A percentile compares a stretch with the other conserved stretches of the same genome.
Conservation (phyloP, 2,797 vertebrate genomes). For the Halcyon smyrnensis region DNA sequence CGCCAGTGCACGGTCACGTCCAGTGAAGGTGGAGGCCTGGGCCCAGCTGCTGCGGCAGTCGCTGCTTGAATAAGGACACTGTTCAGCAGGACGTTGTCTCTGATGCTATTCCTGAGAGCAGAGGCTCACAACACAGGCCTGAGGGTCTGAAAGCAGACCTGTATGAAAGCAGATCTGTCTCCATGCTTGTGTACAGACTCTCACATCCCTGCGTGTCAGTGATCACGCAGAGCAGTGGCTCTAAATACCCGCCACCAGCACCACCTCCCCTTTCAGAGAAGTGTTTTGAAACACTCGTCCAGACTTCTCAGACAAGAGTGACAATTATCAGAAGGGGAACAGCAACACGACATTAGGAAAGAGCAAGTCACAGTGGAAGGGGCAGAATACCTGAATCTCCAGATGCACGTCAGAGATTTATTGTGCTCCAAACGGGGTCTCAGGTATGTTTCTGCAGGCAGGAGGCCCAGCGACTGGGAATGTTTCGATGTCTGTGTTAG, state of each 20-base stretch:
- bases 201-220: neutral
- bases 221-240: neutral
- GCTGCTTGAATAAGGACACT: neutral
- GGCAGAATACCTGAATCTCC: neutral
- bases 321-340: neutral
- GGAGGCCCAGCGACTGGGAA: neutral
- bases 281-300: neutral
- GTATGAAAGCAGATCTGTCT: neutral
- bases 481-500: neutral
- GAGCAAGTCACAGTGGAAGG: neutral
- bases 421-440: accelerated
- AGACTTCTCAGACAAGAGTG: neutral
- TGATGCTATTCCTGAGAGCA: neutral
- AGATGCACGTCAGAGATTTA: neutral
- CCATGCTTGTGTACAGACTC: neutral
- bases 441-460: neutral
- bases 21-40: neutral
- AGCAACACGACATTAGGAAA: neutral
- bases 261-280: neutral
- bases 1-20: neutral
- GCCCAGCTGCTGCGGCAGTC: neutral
- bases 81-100: neutral
- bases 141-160: neutral
- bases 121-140: neutral
- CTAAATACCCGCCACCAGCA: neutral